Evolutionary conservation across 2,797 vertebrate species (phyloP), one percentile per base, ranked within the genome.

Genomic region (Poeciliopsis presidionis): DNA sequence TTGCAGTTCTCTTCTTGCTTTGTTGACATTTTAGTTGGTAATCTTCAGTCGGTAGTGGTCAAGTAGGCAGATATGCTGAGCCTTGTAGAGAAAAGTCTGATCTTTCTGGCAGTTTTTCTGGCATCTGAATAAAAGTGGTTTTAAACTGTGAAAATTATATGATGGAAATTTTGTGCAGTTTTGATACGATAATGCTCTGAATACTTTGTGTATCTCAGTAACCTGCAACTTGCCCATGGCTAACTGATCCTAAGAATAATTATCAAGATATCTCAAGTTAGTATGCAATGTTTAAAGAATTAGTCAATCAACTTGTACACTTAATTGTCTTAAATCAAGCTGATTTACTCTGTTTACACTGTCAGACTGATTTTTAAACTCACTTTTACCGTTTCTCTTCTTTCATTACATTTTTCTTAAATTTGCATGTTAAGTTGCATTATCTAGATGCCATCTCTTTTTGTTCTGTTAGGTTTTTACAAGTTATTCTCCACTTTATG

Each of bases 401-500:
- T 46, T 73, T 81, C 55, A 51, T 22, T 65, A 18, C 22, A 9
- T 33, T 65, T 33, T 47, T n/a, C 30, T 45, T 28, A 16, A 13
- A 79, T 86, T 76, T 83, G 22, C 69, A 82, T 74, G 45, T 33
- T 71, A 1, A 79, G 82, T 79, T 79, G 43, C 69, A 53, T 86
- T 75, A 70, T 80, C 20, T 51, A 51, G 30, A 83, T 77, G 47
- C 47, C 25, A 43, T 59, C 73, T 88, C 85, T 79, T 46, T 53
- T 53, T 77, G 82, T 81, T 77, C 55, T 47, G 41, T 51, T 25
- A 33, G 72, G 51, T 30, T 41, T 59, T 85, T 59, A n/a, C 28
- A 86, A 81, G 73, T 76, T 81, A 78, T 83, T 81, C 74, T 82
- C n/a, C 46, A 25, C 20, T 63, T 63, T 28, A 25, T 59, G 65